phyloP scores from a whole-genome alignment of 2,113 vertebrate species.

The Spea multiplicata region DNA sequence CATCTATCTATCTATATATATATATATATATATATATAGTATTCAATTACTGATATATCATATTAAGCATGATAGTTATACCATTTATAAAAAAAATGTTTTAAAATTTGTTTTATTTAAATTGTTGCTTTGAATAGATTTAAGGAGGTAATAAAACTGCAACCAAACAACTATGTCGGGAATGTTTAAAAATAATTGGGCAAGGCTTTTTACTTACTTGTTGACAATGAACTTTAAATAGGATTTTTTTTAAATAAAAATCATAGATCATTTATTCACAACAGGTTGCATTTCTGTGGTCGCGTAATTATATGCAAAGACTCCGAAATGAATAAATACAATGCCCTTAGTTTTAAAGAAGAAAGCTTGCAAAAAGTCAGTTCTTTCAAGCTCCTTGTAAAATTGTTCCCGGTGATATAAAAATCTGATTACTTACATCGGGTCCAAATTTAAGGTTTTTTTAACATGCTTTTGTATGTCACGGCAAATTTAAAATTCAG shows the following conservation, averaged over 20 bases:
- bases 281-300: slow-evolving; percentile 66
- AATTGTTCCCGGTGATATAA: not conserved
- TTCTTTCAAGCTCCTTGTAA: slow-evolving; percentile 2
- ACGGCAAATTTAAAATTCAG: not conserved
- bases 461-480: not conserved
- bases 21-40: too few relatives aligned
- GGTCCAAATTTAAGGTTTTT: not conserved
- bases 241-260: slow-evolving; percentile 6
- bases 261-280: slow-evolving; percentile 48
- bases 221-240: slow-evolving; percentile 20
- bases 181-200: slow-evolving; percentile 22
- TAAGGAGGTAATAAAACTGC: slow-evolving; percentile 27
- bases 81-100: not conserved
- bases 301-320: slow-evolving; percentile 61
- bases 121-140: not conserved
- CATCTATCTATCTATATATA: too few relatives aligned
- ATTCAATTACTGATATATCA: too few relatives aligned
- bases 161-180: slow-evolving; percentile 8
- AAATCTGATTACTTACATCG: slow-evolving; percentile 1
- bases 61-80: too few relatives aligned
- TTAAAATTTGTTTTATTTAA: not conserved
- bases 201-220: not conserved
- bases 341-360: not conserved
- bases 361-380: not conserved
- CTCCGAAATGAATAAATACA: slow-evolving; percentile 45